Percentiles rank a stretch among this genome's conserved stretches.
phyloP scores from a whole-genome alignment of 2,113 vertebrate genomes.

The Nestor notabilis region DNA sequence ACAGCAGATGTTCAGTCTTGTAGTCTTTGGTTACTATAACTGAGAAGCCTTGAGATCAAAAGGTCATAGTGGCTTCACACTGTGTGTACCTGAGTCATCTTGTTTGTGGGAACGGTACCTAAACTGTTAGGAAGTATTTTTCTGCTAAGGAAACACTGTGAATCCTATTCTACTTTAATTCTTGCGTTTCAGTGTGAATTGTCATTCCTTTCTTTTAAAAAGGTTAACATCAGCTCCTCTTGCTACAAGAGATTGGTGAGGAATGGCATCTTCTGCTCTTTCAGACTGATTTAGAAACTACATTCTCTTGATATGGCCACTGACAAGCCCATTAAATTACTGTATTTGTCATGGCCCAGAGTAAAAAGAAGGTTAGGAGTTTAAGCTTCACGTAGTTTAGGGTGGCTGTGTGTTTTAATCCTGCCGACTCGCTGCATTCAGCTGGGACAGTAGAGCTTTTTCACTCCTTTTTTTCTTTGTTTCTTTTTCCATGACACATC shows the following conservation, averaged over 20 bases:
- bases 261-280: background rate
- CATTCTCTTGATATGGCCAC: background rate
- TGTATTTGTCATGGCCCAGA: background rate
- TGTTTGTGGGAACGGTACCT: background rate
- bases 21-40: background rate
- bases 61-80: background rate
- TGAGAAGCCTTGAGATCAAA: background rate
- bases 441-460: background rate
- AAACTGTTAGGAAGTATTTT: background rate
- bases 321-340: background rate
- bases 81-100: background rate
- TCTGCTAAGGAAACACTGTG: background rate
- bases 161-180: background rate
- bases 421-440: constrained; percentile 19
- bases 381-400: background rate
- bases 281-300: background rate
- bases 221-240: fast-evolving
- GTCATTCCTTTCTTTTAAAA: background rate
- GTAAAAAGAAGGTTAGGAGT: background rate
- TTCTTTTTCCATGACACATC: constrained; percentile 17
- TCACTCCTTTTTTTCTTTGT: background rate
- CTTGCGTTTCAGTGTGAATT: background rate
- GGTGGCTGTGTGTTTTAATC: background rate
- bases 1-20: background rate
- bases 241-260: background rate